phyloP scores from a whole-genome alignment of 1,140 invertebrate species.

The Drosophila ironensis region DNA sequence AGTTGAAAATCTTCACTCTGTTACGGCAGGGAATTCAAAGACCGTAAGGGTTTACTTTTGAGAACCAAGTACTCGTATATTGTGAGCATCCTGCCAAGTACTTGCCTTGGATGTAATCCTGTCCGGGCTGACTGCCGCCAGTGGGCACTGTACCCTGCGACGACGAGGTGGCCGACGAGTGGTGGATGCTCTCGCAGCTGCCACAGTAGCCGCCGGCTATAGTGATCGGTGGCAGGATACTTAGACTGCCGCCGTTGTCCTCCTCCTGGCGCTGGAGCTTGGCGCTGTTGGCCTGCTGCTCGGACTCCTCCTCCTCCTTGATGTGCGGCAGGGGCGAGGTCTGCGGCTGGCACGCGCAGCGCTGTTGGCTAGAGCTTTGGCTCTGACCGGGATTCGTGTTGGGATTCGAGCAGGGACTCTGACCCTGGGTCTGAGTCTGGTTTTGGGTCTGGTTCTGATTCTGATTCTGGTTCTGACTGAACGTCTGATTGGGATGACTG shows the following conservation, averaged over 20 bases:
- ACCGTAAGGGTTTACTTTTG: too few relatives aligned
- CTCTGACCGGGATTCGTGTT: conserved; percentile 59
- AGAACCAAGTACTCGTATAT: too few relatives aligned
- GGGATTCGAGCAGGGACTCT: not conserved
- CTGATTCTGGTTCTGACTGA: conserved; percentile 81
- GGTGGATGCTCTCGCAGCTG: conserved; percentile 76
- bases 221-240: conserved; percentile 61
- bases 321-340: conserved; percentile 84
- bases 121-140: not conserved
- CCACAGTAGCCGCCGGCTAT: conserved; percentile 59
- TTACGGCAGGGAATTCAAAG: too few relatives aligned
- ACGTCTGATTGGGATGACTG: conserved; percentile 63
- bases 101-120: conserved; percentile 10
- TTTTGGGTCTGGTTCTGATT: not conserved
- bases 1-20: too few relatives aligned
- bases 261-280: conserved; percentile 46
- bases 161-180: conserved; percentile 63
- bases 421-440: not conserved
- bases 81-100: too few relatives aligned
- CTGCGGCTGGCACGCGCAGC: conserved; percentile 73
- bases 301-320: conserved; percentile 85
- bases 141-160: conserved; percentile 31
- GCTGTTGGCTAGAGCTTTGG: conserved; percentile 81
- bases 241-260: too few relatives aligned
- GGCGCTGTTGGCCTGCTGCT: conserved; percentile 83